Evolutionary conservation across 2,888 invertebrate genomes (phyloP).

Genomic region (Scrobipalpa atriplicella): DNA sequence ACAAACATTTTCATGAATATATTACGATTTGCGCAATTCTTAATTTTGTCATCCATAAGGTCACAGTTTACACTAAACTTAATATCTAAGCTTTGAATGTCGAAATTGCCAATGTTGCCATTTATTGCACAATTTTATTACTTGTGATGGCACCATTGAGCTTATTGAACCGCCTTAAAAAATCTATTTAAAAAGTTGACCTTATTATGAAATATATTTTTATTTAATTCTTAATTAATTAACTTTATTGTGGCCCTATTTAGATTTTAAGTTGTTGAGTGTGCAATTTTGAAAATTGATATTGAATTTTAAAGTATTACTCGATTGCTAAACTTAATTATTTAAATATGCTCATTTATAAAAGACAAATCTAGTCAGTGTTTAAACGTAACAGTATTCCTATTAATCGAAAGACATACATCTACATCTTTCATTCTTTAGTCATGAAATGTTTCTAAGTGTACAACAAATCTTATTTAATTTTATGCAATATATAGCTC

Average conservation of each 20-base stretch:
- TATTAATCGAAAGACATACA: background rate
- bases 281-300: background rate
- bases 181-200: background rate
- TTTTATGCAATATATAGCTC: background rate
- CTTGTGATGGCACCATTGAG: too few species aligned
- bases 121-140: too few species aligned
- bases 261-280: constrained; percentile 3
- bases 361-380: constrained; percentile 26
- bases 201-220: background rate
- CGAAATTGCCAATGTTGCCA: too few species aligned
- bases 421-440: background rate
- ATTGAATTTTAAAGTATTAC: background rate
- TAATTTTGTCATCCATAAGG: too few species aligned
- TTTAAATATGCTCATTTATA: constrained; percentile 10
- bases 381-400: constrained; percentile 20
- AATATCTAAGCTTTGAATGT: too few species aligned
- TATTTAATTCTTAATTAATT: background rate
- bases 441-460: background rate
- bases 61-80: too few species aligned
- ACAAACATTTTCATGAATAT: too few species aligned
- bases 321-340: background rate
- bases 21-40: too few species aligned
- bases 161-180: too few species aligned
- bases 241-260: background rate
- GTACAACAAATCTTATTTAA: background rate